phyloP scores from a whole-genome alignment of 2,888 invertebrate species.

The Nematopogon swammerdamellus region DNA sequence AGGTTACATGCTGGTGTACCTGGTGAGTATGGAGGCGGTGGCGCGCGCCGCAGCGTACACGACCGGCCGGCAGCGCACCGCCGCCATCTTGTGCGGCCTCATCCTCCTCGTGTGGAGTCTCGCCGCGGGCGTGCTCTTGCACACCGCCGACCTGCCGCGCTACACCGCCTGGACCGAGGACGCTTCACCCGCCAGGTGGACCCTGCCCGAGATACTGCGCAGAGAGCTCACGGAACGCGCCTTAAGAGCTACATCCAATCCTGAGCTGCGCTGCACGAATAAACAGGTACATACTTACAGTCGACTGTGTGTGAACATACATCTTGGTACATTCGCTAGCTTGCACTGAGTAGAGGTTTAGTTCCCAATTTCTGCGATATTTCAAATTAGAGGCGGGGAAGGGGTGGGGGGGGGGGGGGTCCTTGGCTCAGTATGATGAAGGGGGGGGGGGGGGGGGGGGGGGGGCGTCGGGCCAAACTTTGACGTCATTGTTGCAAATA shows the following conservation, averaged over 20 bases:
- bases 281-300: slow-evolving; percentile 62
- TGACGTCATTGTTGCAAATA: too few relatives aligned
- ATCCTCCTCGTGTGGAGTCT: slow-evolving; percentile 60
- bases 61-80: slow-evolving; percentile 62
- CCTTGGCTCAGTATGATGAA: too few relatives aligned
- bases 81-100: slow-evolving; percentile 59
- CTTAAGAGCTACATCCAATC: slow-evolving; percentile 48
- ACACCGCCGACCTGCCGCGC: slow-evolving; percentile 63
- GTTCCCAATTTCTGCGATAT: too few relatives aligned
- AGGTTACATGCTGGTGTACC: slow-evolving; percentile 71
- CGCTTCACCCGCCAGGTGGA: slow-evolving; percentile 71
- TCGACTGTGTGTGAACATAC: too few relatives aligned
- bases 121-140: slow-evolving; percentile 67
- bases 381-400: too few relatives aligned
- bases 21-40: slow-evolving; percentile 66
- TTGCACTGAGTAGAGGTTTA: background rate
- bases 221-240: slow-evolving; percentile 66
- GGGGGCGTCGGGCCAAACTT: too few relatives aligned
- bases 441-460: too few relatives aligned
- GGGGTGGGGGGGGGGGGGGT: too few relatives aligned
- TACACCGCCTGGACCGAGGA: slow-evolving; percentile 66
- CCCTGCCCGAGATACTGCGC: slow-evolving; percentile 62
- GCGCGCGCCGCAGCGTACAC: slow-evolving; percentile 66
- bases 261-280: slow-evolving; percentile 60
- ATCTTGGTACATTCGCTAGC: background rate